Percentiles rank a stretch among this genome's conserved stretches.
These are phyloP conservation scores for Onchidella celtica DNA, from an alignment of 2,888 invertebrate species.

Conservation along the genomic window DNA sequence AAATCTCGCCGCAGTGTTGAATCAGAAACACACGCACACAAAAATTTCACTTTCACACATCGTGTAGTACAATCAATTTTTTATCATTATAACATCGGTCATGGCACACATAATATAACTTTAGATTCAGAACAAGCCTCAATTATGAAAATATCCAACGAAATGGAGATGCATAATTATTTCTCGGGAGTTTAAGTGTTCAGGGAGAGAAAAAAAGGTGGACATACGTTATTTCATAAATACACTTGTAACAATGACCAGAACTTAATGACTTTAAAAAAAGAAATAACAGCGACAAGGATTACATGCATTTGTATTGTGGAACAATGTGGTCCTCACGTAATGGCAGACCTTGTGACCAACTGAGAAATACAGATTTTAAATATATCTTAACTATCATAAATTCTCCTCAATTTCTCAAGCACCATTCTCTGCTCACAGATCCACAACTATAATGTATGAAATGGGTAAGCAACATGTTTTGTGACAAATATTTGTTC, in stretches of 20 bases:
- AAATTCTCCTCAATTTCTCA: too few species aligned
- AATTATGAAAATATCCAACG: background rate
- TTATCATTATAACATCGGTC: background rate
- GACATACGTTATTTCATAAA: background rate
- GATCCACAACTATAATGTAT: too few species aligned
- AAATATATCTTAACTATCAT: too few species aligned
- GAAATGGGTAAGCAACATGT: too few species aligned
- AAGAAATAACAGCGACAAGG: too few species aligned
- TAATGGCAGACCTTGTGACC: too few species aligned
- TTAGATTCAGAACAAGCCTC: constrained; percentile 4
- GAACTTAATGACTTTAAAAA: too few species aligned
- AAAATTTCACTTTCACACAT: constrained; percentile 12
- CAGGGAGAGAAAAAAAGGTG: background rate
- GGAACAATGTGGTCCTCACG: too few species aligned
- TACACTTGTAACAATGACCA: background rate
- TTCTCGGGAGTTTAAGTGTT: background rate
- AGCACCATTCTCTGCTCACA: too few species aligned
- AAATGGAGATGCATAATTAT: constrained; percentile 18
- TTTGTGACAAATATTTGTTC: too few species aligned
- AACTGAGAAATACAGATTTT: too few species aligned
- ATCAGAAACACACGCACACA: background rate
- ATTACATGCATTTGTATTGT: too few species aligned
- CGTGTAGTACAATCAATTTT: background rate
- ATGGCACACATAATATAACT: background rate
- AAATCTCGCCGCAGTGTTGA: background rate